Evolutionary conservation across 2,888 invertebrate genomes (phyloP).

Genomic region (Octodonta nipae): DNA sequence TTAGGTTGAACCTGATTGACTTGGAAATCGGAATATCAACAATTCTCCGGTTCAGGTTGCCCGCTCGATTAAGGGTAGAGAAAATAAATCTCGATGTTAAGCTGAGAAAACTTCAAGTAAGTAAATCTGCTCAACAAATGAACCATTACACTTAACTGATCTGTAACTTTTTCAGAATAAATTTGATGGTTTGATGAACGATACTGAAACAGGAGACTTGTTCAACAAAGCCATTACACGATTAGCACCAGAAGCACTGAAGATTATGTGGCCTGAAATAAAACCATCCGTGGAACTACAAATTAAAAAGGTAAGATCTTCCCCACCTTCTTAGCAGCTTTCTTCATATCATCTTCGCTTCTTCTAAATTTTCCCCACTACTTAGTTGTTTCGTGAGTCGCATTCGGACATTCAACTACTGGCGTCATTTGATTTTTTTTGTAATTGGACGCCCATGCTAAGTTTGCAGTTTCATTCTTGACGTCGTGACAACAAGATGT

Average conservation of each 20-base stretch:
- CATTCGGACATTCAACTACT: background rate
- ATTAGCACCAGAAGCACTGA: slow-evolving; percentile 32
- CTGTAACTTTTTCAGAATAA: slow-evolving; percentile 26
- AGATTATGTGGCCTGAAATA: slow-evolving; percentile 35
- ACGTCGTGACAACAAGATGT: no score
- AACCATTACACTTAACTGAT: background rate
- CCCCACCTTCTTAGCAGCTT: slow-evolving; percentile 1
- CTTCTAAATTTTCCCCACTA: no score
- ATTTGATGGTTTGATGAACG: slow-evolving; percentile 33
- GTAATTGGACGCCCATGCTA: no score
- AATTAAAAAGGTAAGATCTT: slow-evolving; percentile 28
- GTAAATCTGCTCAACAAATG: slow-evolving; percentile 5
- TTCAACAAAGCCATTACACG: slow-evolving; percentile 32
- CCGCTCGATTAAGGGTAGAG: slow-evolving; percentile 21
- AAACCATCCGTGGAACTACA: slow-evolving; percentile 30
- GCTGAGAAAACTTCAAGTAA: slow-evolving; percentile 27
- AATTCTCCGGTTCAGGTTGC: slow-evolving; percentile 22
- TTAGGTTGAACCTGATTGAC: slow-evolving; percentile 29
- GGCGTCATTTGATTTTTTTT: background rate
- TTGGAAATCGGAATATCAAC: slow-evolving; percentile 28
- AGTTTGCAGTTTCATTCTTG: slow-evolving; percentile 4
- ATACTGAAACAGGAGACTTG: slow-evolving; percentile 28
- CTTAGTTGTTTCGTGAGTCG: no score
- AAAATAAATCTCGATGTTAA: slow-evolving; percentile 27
- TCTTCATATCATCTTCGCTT: slow-evolving; percentile 1